Evolutionary conservation across 1,140 invertebrate genomes (phyloP).

Genomic region (Lordiphosa mommai): DNA sequence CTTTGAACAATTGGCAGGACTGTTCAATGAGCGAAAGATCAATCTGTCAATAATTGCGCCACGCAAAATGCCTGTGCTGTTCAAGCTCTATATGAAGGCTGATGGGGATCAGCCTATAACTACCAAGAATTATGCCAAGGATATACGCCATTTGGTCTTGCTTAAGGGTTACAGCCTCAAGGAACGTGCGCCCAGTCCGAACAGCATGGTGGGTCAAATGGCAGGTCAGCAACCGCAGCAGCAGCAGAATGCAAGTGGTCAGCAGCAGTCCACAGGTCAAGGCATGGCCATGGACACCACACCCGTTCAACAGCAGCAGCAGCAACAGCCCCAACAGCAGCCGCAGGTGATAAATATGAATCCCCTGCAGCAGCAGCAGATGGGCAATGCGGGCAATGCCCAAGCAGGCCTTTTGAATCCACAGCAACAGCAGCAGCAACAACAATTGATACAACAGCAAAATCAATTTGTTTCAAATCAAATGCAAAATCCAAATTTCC

Average conservation of each 20-base stretch:
- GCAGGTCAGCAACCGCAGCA: conserved; percentile 29
- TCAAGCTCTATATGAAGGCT: conserved; percentile 90
- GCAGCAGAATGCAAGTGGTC: conserved; percentile 32
- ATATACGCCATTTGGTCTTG: conserved; percentile 90
- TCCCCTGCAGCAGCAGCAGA: conserved; percentile 38
- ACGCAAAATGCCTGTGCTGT: conserved; percentile 89
- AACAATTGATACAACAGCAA: conserved; percentile 60
- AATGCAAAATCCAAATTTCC: conserved; percentile 70
- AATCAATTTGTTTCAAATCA: conserved; percentile 65
- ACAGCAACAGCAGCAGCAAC: conserved; percentile 75
- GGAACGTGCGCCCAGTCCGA: conserved; percentile 88
- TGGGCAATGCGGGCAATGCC: conserved; percentile 17
- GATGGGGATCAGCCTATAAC: conserved; percentile 91
- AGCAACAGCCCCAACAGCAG: conserved; percentile 33
- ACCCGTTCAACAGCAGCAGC: conserved; percentile 47
- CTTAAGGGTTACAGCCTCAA: conserved; percentile 89
- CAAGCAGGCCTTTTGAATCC: conserved; percentile 50
- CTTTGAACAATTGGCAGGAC: conserved; percentile 87
- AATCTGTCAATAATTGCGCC: conserved; percentile 94
- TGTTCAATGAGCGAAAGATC: conserved; percentile 89
- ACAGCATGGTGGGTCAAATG: conserved; percentile 78
- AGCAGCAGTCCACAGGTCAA: conserved; percentile 30
- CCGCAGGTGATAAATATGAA: conserved; percentile 62
- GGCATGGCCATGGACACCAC: conserved; percentile 48
- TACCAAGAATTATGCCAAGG: conserved; percentile 95